These are phyloP conservation scores for Mesocricetus auratus DNA, from an alignment of 2,113 vertebrate genomes.

Conservation along the genomic window DNA sequence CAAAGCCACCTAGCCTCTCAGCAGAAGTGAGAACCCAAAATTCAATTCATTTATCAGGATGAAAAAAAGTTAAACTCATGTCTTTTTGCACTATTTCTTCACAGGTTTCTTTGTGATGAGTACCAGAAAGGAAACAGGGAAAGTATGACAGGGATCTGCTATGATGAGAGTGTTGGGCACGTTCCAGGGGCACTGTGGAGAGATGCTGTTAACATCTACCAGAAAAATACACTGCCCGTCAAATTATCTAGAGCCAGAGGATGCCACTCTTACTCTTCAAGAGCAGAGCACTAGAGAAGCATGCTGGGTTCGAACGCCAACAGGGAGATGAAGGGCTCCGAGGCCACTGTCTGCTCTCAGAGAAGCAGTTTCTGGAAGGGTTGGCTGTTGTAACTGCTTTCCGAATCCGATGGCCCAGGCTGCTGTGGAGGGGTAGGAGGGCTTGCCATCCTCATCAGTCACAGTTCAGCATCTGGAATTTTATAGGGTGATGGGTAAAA, in stretches of 20 bases:
- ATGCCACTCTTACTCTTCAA: not conserved
- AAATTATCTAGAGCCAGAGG: not conserved
- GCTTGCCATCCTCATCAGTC: not conserved
- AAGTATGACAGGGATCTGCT: conserved; percentile 13
- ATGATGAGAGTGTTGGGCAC: not conserved
- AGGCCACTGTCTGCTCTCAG: not conserved
- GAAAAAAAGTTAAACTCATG: not conserved
- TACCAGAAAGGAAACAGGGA: not conserved
- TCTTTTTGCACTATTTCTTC: conserved; percentile 36
- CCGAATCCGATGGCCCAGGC: not conserved
- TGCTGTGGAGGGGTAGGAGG: not conserved
- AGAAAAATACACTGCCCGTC: not conserved
- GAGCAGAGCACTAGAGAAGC: not conserved
- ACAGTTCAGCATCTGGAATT: not conserved
- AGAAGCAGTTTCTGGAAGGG: not conserved
- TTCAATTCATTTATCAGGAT: not conserved
- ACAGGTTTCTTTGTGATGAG: not conserved
- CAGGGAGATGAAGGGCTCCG: not conserved
- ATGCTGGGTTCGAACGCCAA: not conserved
- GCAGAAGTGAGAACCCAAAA: conserved; percentile 12
- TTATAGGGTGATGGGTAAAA: not conserved
- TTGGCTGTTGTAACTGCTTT: not conserved
- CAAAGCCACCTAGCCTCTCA: not conserved
- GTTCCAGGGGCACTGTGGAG: not conserved
- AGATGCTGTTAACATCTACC: not conserved